Evolutionary conservation across 1,140 invertebrate genomes (phyloP).

Genomic region (Maniola jurtina): DNA sequence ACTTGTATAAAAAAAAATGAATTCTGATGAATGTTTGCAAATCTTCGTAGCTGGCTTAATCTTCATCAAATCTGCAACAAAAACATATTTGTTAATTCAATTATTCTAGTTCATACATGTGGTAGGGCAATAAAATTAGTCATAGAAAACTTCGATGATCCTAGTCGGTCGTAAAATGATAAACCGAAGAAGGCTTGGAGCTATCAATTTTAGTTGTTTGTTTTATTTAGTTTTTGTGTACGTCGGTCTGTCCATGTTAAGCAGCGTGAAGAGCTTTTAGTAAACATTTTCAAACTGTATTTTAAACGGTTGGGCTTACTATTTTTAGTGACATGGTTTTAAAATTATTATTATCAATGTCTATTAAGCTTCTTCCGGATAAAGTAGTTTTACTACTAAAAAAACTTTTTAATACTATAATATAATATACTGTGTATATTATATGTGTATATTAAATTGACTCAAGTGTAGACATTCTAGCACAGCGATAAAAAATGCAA

Average conservation of each 20-base stretch:
- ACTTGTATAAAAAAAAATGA: too few species aligned
- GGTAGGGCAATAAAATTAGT: conserved; percentile 22
- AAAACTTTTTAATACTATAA: too few species aligned
- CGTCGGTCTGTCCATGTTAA: conserved; percentile 26
- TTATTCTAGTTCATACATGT: conserved; percentile 11
- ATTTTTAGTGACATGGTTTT: conserved; percentile 10
- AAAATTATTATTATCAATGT: background rate
- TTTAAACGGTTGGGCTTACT: conserved; percentile 17
- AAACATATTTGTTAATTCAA: conserved; percentile 10
- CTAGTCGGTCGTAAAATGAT: conserved; percentile 35
- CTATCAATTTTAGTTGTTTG: conserved; percentile 54
- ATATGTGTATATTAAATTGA: too few species aligned
- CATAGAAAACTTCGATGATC: conserved; percentile 30
- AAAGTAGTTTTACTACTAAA: too few species aligned
- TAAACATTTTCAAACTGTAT: conserved; percentile 34
- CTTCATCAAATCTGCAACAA: background rate
- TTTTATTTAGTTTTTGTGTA: conserved; percentile 49
- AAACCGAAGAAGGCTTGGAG: conserved; percentile 25
- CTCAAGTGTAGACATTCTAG: background rate
- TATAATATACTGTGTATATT: too few species aligned
- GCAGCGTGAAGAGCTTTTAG: conserved; percentile 21
- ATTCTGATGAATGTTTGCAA: too few species aligned
- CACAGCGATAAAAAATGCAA: background rate
- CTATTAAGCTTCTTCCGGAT: background rate
- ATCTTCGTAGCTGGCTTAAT: background rate